Evolutionary conservation across 2,113 vertebrate species (phyloP).

Genomic region (Platysternon megacephalum): DNA sequence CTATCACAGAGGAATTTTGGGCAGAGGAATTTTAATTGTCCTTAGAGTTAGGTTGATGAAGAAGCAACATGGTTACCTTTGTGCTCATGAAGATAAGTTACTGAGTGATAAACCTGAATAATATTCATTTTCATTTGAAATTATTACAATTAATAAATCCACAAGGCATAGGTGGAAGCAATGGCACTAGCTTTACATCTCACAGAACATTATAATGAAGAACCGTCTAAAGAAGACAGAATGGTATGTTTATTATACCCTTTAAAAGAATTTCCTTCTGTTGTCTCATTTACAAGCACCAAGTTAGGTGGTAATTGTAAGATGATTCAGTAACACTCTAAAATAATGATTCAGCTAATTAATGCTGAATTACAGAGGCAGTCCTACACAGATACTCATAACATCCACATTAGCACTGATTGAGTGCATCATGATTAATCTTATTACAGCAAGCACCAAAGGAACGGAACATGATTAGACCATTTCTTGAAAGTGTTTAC

Average conservation of each 20-base stretch:
- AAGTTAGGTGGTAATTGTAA: conserved; percentile 76
- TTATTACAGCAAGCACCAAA: conserved; percentile 58
- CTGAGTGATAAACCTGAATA: conserved; percentile 63
- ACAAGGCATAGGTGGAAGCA: conserved; percentile 59
- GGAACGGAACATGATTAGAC: conserved; percentile 40
- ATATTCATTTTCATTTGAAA: conserved; percentile 65
- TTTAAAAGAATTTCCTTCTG: conserved; percentile 74
- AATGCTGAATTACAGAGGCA: conserved; percentile 77
- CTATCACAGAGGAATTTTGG: conserved; percentile 57
- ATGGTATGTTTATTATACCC: conserved; percentile 71
- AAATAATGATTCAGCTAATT: conserved; percentile 79
- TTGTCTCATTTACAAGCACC: conserved; percentile 75
- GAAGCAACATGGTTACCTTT: conserved; percentile 57
- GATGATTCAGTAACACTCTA: conserved; percentile 78
- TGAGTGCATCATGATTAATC: conserved; percentile 65
- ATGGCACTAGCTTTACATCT: conserved; percentile 52
- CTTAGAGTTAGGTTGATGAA: conserved; percentile 53
- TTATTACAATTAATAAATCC: conserved; percentile 70
- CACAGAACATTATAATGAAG: conserved; percentile 36
- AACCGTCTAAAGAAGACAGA: conserved; percentile 56
- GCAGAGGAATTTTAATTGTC: conserved; percentile 52
- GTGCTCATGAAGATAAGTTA: conserved; percentile 59
- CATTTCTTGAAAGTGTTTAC: conserved; percentile 32
- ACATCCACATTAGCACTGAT: conserved; percentile 71
- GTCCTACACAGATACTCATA: conserved; percentile 72